Evolutionary conservation across 2,888 invertebrate species (phyloP).

Genomic region (Galerucella calmariensis): DNA sequence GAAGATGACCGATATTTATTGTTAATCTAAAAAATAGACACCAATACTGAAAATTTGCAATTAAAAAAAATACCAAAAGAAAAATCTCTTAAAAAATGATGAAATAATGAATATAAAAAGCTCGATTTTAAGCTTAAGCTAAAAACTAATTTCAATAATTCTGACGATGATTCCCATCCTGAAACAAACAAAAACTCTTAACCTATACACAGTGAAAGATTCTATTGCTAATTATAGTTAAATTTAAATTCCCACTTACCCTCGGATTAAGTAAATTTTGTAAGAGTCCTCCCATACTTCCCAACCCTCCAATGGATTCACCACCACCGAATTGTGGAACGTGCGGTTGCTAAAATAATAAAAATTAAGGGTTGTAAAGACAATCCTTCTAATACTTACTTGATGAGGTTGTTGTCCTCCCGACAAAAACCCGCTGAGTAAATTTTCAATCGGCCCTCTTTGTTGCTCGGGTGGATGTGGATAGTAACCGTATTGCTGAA

Average conservation of each 20-base stretch:
- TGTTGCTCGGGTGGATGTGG: constrained; percentile 51
- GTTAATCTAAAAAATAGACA: neutral
- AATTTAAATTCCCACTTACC: constrained; percentile 15
- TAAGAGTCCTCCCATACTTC: constrained; percentile 60
- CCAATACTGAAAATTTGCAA: neutral
- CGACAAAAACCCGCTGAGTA: constrained; percentile 49
- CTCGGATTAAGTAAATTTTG: constrained; percentile 54
- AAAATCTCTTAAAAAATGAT: neutral
- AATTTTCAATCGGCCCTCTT: constrained; percentile 50
- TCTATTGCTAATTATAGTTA: too few relatives aligned
- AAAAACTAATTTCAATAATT: constrained; percentile 20
- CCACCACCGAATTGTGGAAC: constrained; percentile 52
- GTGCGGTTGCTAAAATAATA: constrained; percentile 43
- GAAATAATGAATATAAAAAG: neutral
- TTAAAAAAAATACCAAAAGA: neutral
- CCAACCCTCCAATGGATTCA: constrained; percentile 59
- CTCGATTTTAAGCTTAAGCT: neutral
- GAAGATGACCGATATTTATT: too few relatives aligned
- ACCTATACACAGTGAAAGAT: too few relatives aligned
- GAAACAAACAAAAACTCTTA: constrained; percentile 12
- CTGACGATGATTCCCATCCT: constrained; percentile 25
- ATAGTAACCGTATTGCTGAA: constrained; percentile 55
- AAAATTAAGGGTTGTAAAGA: neutral
- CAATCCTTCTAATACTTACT: constrained; percentile 35
- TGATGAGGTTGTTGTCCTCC: constrained; percentile 46